Evolutionary conservation across 1,140 invertebrate genomes (phyloP).

Genomic region (Ruditapes philippinarum): DNA sequence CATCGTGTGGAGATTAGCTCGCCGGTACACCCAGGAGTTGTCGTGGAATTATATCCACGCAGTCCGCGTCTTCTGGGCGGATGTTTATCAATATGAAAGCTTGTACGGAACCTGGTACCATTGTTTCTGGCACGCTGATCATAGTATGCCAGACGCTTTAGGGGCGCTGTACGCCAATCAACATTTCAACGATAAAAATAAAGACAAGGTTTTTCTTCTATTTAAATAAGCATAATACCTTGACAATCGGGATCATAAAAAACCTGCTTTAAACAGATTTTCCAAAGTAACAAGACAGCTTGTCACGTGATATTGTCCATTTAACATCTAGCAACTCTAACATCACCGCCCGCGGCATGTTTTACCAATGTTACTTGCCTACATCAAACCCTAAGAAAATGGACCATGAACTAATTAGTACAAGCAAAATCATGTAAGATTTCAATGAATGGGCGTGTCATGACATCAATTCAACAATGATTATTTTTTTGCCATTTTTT

Average conservation of each 20-base stretch:
- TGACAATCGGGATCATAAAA: no score
- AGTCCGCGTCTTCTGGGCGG: constrained; percentile 87
- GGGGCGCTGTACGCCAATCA: constrained; percentile 87
- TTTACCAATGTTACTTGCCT: no score
- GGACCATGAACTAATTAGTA: no score
- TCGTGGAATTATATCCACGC: constrained; percentile 88
- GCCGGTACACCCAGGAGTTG: constrained; percentile 89
- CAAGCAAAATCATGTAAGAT: no score
- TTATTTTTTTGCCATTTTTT: no score
- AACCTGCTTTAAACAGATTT: neutral
- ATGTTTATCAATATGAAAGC: constrained; percentile 87
- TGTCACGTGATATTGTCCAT: no score
- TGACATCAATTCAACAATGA: no score
- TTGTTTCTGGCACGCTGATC: constrained; percentile 88
- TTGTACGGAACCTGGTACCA: constrained; percentile 88
- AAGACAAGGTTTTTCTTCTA: constrained; percentile 79
- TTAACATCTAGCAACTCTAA: no score
- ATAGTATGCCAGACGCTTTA: constrained; percentile 88
- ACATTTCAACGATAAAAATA: constrained; percentile 81
- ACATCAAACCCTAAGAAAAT: no score
- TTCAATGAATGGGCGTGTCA: no score
- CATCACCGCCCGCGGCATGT: no score
- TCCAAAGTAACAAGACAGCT: no score
- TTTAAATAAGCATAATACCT: neutral
- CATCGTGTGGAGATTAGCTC: constrained; percentile 89